phyloP scores from a whole-genome alignment of 2,888 invertebrate species.

The Leptopilina syphax region DNA sequence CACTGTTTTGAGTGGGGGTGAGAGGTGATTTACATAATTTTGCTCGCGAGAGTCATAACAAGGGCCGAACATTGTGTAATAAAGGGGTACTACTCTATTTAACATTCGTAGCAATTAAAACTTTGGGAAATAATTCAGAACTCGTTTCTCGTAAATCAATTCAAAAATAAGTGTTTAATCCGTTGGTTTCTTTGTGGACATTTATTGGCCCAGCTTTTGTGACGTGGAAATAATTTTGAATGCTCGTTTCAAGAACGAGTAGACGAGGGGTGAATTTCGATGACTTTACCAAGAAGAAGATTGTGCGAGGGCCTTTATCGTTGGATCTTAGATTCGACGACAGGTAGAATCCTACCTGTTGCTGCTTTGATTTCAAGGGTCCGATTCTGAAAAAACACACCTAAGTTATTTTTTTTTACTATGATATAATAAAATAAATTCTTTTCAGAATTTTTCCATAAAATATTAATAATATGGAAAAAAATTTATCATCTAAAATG shows the following conservation, averaged over 20 bases:
- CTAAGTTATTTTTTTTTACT: too few relatives aligned
- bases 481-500: not conserved
- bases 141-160: slow-evolving; percentile 62
- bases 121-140: slow-evolving; percentile 62
- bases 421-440: too few relatives aligned
- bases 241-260: slow-evolving; percentile 45
- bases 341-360: slow-evolving; percentile 70
- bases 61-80: slow-evolving; percentile 57
- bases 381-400: slow-evolving; percentile 47
- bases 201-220: slow-evolving; percentile 52
- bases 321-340: slow-evolving; percentile 49
- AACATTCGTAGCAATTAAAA: slow-evolving; percentile 63
- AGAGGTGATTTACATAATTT: slow-evolving; percentile 63
- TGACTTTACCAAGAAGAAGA: slow-evolving; percentile 45
- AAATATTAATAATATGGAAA: too few relatives aligned
- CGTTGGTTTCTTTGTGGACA: slow-evolving; percentile 54
- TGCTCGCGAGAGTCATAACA: slow-evolving; percentile 59
- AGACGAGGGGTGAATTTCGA: slow-evolving; percentile 55
- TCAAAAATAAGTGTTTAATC: slow-evolving; percentile 65
- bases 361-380: slow-evolving; percentile 61
- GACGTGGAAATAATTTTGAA: slow-evolving; percentile 55
- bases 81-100: slow-evolving; percentile 59
- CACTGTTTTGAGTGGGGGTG: too few relatives aligned
- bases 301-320: slow-evolving; percentile 51
- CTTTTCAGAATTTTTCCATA: too few relatives aligned